A percentile compares a stretch with the other conserved stretches of the same genome.
These are phyloP conservation scores for Ylistrum balloti DNA, from an alignment of 1,140 invertebrate genomes.

Conservation along the genomic window DNA sequence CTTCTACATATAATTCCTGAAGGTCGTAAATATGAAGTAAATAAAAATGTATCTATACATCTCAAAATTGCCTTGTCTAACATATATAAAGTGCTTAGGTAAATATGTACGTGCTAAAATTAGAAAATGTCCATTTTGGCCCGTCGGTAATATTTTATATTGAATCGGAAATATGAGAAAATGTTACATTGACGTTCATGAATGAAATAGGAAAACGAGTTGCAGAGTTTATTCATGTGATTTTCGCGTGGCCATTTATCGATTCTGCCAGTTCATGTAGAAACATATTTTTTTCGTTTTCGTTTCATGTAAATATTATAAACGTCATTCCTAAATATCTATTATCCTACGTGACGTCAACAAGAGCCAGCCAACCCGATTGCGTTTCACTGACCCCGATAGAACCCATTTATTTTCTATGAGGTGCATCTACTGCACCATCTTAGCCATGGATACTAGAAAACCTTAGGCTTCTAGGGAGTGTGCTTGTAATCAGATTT, in stretches of 20 bases:
- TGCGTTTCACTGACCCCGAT: slow-evolving; percentile 63
- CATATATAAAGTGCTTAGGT: too few relatives aligned
- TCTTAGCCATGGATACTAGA: slow-evolving; percentile 63
- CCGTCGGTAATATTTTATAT: too few relatives aligned
- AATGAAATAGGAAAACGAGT: slow-evolving; percentile 28
- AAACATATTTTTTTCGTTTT: slow-evolving; percentile 5
- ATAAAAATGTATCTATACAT: too few relatives aligned
- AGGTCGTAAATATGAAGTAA: too few relatives aligned
- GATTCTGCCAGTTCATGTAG: neutral
- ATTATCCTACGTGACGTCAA: slow-evolving; percentile 59
- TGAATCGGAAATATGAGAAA: too few relatives aligned
- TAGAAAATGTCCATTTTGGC: too few relatives aligned
- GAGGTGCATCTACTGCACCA: slow-evolving; percentile 61
- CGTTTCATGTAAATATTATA: slow-evolving; percentile 12
- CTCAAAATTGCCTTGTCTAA: too few relatives aligned
- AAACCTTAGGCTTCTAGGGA: slow-evolving; percentile 42
- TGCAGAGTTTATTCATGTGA: slow-evolving; percentile 17
- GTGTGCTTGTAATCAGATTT: slow-evolving; percentile 45
- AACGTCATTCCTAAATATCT: slow-evolving; percentile 30
- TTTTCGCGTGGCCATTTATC: neutral
- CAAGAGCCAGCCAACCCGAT: slow-evolving; percentile 57
- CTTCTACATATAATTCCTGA: too few relatives aligned
- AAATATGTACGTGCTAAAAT: too few relatives aligned
- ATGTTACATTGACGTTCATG: neutral
- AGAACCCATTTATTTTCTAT: slow-evolving; percentile 65